phyloP scores from a whole-genome alignment of 2,888 invertebrate genomes.

The Aphodius sticticus region DNA sequence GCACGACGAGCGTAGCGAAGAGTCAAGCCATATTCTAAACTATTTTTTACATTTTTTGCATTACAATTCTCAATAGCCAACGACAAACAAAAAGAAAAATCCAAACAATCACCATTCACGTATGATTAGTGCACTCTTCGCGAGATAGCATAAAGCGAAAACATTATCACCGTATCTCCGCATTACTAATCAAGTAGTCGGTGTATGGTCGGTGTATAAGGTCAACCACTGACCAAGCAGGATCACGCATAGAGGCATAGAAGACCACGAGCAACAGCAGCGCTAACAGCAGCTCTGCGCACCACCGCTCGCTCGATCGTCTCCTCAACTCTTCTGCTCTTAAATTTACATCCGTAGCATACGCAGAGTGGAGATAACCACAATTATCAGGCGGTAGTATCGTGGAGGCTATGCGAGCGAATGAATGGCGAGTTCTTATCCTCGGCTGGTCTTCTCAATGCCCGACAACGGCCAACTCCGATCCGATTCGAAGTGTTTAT shows the following conservation, averaged over 20 bases:
- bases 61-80: too few relatives aligned
- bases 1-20: too few relatives aligned
- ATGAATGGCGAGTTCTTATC: not conserved
- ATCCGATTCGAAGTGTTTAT: too few relatives aligned
- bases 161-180: constrained; percentile 4
- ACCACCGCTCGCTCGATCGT: not conserved
- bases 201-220: not conserved
- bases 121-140: too few relatives aligned
- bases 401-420: not conserved
- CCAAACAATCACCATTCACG: too few relatives aligned
- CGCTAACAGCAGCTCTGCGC: not conserved
- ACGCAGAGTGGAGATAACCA: not conserved
- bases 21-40: too few relatives aligned
- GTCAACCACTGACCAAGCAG: not conserved
- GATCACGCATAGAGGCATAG: not conserved
- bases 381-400: not conserved
- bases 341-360: not conserved
- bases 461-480: too few relatives aligned
- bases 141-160: not conserved
- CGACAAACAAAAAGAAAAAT: too few relatives aligned
- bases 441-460: too few relatives aligned
- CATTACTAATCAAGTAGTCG: not conserved
- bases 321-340: not conserved
- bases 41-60: too few relatives aligned
- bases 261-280: not conserved